A percentile compares a stretch with the other conserved stretches of the same genome.
Conservation (phyloP, 2,797 vertebrate species). For the Coregonus ussuriensis region DNA sequence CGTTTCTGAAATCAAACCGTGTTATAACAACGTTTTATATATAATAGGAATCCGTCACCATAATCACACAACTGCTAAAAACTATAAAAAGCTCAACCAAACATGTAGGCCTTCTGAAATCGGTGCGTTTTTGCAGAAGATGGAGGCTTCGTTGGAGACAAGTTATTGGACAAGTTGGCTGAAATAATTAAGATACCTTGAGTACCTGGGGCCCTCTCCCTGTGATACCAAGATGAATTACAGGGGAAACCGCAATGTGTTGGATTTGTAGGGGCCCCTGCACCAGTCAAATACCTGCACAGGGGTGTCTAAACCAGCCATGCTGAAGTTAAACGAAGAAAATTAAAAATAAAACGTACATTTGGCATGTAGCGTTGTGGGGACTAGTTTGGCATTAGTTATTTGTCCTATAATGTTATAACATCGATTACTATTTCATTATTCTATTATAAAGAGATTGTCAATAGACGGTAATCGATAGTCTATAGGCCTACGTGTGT, state of each 20-base stretch:
- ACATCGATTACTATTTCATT: not conserved
- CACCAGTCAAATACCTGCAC: not conserved
- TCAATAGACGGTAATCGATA: not conserved
- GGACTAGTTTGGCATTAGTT: too few relatives aligned
- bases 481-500: not conserved
- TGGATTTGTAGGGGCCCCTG: conserved; percentile 18
- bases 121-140: too few relatives aligned
- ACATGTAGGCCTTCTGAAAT: not conserved
- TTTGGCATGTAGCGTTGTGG: not conserved
- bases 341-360: not conserved
- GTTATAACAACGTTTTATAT: too few relatives aligned
- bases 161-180: not conserved
- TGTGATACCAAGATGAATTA: conserved; percentile 24
- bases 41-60: too few relatives aligned
- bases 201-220: not conserved
- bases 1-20: too few relatives aligned
- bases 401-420: not conserved
- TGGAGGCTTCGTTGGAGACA: not conserved
- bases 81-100: not conserved
- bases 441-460: not conserved
- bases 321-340: not conserved
- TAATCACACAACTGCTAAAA: too few relatives aligned
- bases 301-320: not conserved
- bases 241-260: conserved; percentile 26
- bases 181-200: not conserved